Conservation (phyloP, 1,140 invertebrate genomes). For the Drosophila auraria region DNA sequence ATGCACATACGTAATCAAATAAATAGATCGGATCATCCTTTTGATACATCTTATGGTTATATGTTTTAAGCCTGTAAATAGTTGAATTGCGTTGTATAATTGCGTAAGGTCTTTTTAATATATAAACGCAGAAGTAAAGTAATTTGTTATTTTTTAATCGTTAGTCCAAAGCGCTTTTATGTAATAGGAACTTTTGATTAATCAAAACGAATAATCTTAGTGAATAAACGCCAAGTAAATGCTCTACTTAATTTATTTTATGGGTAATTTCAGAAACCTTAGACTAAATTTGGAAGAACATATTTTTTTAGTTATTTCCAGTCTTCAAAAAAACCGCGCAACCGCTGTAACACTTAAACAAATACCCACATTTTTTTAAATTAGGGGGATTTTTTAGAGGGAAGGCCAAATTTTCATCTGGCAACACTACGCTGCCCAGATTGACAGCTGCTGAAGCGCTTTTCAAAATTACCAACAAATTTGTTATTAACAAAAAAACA, state of each 20-base stretch:
- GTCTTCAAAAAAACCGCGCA: too few species aligned
- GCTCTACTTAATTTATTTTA: neutral
- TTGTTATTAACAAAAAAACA: too few species aligned
- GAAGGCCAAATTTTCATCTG: too few species aligned
- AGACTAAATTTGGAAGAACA: too few species aligned
- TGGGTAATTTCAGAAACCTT: neutral
- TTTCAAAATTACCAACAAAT: too few species aligned
- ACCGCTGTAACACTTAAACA: too few species aligned
- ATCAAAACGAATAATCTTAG: slow-evolving; percentile 49
- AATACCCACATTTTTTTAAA: too few species aligned
- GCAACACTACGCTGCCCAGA: too few species aligned
- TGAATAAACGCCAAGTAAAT: slow-evolving; percentile 64
- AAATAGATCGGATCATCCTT: slow-evolving; percentile 38
- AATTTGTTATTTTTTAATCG: slow-evolving; percentile 76
- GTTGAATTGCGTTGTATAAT: slow-evolving; percentile 69
- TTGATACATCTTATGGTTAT: slow-evolving; percentile 44
- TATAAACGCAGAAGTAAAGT: slow-evolving; percentile 49
- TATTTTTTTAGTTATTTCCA: too few species aligned
- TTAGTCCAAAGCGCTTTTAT: slow-evolving; percentile 73
- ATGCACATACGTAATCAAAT: slow-evolving; percentile 30
- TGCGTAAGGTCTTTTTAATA: slow-evolving; percentile 58
- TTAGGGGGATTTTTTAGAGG: too few species aligned
- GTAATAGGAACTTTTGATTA: slow-evolving; percentile 68
- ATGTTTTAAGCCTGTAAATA: slow-evolving; percentile 69
- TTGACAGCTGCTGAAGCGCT: too few species aligned